A percentile compares a stretch with the other conserved stretches of the same genome.
Evolutionary conservation across 37 sponge, comb jelly and placozoan species (phyloP).

Genomic region (Chondrosia reniformis): DNA sequence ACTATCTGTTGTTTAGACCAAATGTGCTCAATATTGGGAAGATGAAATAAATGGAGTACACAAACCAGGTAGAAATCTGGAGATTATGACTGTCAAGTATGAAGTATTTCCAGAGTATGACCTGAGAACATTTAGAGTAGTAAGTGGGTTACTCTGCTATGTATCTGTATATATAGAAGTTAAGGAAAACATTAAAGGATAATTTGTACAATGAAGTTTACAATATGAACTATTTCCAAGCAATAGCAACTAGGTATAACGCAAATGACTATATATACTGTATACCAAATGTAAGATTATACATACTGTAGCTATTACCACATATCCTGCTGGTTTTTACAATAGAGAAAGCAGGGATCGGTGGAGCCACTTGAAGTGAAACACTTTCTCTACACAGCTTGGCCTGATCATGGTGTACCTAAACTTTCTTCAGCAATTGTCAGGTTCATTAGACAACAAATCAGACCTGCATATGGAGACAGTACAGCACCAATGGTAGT

Average conservation of each 20-base stretch:
- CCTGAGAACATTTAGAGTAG: background rate
- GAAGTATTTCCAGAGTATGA: background rate
- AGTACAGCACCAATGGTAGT: conserved; percentile 14
- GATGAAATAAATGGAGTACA: background rate
- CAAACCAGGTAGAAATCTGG: conserved; percentile 6
- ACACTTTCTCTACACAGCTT: conserved; percentile 29
- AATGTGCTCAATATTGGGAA: conserved; percentile 9
- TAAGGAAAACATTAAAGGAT: background rate
- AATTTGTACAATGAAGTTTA: background rate
- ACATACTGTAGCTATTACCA: background rate
- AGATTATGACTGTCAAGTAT: background rate
- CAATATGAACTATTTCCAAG: too few species aligned
- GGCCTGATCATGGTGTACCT: conserved; percentile 23
- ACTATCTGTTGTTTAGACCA: too few species aligned
- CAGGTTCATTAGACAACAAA: background rate
- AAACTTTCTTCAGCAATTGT: background rate
- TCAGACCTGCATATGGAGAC: background rate
- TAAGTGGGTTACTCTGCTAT: background rate
- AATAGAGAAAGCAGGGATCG: background rate
- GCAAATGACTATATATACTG: too few species aligned
- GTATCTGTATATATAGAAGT: background rate
- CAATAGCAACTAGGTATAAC: too few species aligned
- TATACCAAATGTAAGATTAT: too few species aligned
- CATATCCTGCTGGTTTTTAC: background rate
- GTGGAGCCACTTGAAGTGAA: conserved; percentile 5